A percentile compares a stretch with the other conserved stretches of the same genome.
Conservation (phyloP, 2,113 vertebrate genomes). For the Leucosticte australis region DNA sequence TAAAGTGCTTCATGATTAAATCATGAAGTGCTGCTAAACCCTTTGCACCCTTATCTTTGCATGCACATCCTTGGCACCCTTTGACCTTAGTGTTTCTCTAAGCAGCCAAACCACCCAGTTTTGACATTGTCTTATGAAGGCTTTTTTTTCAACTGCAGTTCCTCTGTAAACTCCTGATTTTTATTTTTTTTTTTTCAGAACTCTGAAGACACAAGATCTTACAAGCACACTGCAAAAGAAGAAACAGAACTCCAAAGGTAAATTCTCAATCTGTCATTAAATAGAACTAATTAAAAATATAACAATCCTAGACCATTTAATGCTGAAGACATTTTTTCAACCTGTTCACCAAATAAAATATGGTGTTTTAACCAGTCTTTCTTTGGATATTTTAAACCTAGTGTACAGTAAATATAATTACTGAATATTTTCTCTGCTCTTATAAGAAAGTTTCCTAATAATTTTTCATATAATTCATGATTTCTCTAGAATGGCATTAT, state of each 20-base stretch:
- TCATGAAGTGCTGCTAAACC: neutral
- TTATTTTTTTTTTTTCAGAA: conserved; percentile 51
- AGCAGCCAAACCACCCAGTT: neutral
- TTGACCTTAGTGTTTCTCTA: neutral
- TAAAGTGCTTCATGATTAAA: neutral
- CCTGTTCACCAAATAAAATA: neutral
- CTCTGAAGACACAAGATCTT: conserved; percentile 26
- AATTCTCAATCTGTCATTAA: neutral
- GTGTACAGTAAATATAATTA: neutral
- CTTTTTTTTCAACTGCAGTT: neutral
- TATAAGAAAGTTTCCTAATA: neutral
- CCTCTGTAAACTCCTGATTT: neutral
- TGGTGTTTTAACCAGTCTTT: neutral
- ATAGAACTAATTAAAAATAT: neutral
- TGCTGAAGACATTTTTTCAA: neutral
- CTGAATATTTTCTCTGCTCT: neutral
- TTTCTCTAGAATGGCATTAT: neutral
- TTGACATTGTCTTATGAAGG: neutral
- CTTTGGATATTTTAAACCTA: neutral
- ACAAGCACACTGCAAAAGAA: neutral
- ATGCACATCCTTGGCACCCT: neutral
- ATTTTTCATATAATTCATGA: neutral
- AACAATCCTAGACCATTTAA: neutral
- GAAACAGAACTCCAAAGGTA: conserved; percentile 64
- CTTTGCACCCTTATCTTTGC: neutral